Base-by-base conservation (phyloP, 2,113 vertebrate species). In the Neoarius graeffei region DNA sequence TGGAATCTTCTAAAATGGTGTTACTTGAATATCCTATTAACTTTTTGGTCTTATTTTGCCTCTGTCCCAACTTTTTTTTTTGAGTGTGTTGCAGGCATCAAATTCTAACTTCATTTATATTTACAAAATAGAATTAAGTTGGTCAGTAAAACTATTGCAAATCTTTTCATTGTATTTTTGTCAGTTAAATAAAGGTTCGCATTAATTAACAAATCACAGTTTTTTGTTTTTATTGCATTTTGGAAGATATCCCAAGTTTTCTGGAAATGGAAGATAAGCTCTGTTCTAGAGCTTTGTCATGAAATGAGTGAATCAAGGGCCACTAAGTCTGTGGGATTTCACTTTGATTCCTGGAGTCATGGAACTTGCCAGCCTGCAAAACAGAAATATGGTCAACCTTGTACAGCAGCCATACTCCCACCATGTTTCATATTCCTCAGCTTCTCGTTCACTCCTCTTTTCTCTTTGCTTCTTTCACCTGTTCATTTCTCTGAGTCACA, bases 331-430 rank as follows among this genome's bases (percentile, higher is more conserved):
- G 35, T 57, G 20, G 42, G 30, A 56, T 50, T 88, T 87, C 59
- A 80, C 35, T 79, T 23, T 88, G 85, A 85, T 77, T 80, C 66
- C 64, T 54, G 57, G 57, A 86, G 76, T 60, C 81, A 81, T 23
- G 48, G 62, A 91, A 85, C 88, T 81, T 83, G 88, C 74, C 35
- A 50, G 83, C 64, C 62, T 52, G 81, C 59, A 83, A 87, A 69
- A 87, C 52, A 79, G 74, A 91, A 89, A 85, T 80, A 89, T 82
- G 57, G 74, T 80, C 87, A 88, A 71, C 79, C 50, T 91, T 88
- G 86, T 79, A 88, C 88, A 79, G 83, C 71, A 69, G 23, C 81
- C 14, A 85, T 83, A 91, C 87, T 86, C 50, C 60, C 83, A 35
- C 69, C 56, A 25, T 59, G 48, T 81, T 81, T 77, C 83, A 86